Evolutionary conservation across 2,113 vertebrate species (phyloP).

Genomic region (Hoplias malabaricus): DNA sequence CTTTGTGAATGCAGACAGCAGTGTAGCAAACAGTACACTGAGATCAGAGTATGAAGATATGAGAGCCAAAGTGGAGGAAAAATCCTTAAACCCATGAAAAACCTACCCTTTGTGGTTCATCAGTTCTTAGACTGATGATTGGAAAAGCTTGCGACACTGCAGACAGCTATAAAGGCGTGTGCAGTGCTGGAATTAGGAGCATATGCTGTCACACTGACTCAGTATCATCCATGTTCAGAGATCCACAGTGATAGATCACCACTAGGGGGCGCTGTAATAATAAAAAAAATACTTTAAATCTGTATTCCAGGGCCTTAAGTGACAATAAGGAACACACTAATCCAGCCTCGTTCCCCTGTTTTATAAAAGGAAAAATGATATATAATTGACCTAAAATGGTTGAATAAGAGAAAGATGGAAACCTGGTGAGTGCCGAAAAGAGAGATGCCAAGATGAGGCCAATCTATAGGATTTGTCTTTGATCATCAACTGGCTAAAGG

Average conservation of each 20-base stretch:
- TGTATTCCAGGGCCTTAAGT: neutral
- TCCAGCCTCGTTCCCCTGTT: neutral
- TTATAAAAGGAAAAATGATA: too few relatives aligned
- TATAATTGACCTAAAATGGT: neutral
- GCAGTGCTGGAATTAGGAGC: neutral
- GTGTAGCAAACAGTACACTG: too few relatives aligned
- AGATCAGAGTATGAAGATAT: too few relatives aligned
- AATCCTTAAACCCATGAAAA: neutral
- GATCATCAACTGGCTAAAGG: too few relatives aligned
- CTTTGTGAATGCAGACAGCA: neutral
- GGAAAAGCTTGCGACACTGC: neutral
- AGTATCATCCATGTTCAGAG: neutral
- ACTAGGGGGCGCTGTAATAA: constrained; percentile 9
- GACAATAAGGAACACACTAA: neutral
- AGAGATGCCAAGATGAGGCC: too few relatives aligned
- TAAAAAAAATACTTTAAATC: neutral
- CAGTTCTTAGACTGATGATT: neutral
- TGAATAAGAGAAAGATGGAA: neutral
- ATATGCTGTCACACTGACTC: neutral
- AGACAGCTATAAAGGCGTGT: neutral
- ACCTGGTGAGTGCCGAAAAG: too few relatives aligned
- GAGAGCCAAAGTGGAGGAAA: neutral
- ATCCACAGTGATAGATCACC: neutral
- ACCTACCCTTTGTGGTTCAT: neutral
- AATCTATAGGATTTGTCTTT: too few relatives aligned